phyloP scores from a whole-genome alignment of 2,797 vertebrate genomes.

The Melopsittacus undulatus region DNA sequence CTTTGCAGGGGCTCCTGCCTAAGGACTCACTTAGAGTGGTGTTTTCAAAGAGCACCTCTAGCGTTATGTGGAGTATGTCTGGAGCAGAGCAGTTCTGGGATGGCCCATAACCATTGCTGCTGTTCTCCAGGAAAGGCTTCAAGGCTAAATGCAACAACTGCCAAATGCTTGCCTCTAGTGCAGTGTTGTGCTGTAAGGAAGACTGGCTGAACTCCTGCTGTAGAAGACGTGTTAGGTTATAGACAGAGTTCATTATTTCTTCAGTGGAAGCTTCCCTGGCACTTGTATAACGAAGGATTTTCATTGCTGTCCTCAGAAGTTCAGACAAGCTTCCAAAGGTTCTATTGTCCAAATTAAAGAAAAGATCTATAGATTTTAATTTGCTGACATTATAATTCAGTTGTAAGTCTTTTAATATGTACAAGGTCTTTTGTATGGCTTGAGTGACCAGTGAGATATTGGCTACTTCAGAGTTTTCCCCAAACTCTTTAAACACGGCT shows the following conservation, averaged over 20 bases:
- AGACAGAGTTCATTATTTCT: slow-evolving; percentile 33
- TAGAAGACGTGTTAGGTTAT: slow-evolving; percentile 41
- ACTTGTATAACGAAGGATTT: slow-evolving; percentile 26
- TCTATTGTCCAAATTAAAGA: slow-evolving; percentile 42
- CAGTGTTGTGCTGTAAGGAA: not conserved
- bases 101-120: not conserved
- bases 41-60: slow-evolving; percentile 63
- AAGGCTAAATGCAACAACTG: slow-evolving; percentile 15
- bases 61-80: not conserved
- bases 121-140: slow-evolving; percentile 40
- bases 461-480: not conserved
- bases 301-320: slow-evolving; percentile 45
- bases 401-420: slow-evolving; percentile 56
- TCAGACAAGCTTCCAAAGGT: slow-evolving; percentile 18
- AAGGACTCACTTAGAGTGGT: not conserved
- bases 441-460: slow-evolving; percentile 48
- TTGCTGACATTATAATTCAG: slow-evolving; percentile 50
- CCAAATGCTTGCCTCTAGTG: not conserved
- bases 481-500: slow-evolving; percentile 40
- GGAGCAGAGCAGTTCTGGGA: slow-evolving; percentile 17
- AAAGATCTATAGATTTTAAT: slow-evolving; percentile 44
- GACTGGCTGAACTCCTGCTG: not conserved
- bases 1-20: slow-evolving; percentile 17
- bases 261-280: not conserved
- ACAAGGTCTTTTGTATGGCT: slow-evolving; percentile 54